phyloP scores from a whole-genome alignment of 2,888 invertebrate genomes.

The Deroplatys truncata region DNA sequence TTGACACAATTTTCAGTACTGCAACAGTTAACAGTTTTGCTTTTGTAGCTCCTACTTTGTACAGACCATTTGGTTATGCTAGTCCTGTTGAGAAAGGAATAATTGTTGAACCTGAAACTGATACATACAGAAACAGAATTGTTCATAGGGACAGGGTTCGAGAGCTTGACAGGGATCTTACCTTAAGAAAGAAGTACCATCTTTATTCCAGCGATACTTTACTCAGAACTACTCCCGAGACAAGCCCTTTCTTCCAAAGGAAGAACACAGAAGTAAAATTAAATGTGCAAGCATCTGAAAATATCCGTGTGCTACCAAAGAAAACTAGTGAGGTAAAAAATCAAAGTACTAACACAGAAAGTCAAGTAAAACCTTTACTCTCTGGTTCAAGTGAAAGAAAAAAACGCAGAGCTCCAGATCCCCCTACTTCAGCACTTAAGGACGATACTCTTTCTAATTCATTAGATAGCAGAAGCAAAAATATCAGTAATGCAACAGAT shows the following conservation, averaged over 20 bases:
- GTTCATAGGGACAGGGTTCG: constrained; percentile 56
- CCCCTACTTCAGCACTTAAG: constrained; percentile 30
- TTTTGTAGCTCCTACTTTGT: constrained; percentile 57
- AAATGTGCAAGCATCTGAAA: neutral
- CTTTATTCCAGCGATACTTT: constrained; percentile 45
- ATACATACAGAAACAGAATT: constrained; percentile 59
- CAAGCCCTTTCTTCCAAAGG: constrained; percentile 16
- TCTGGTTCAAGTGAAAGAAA: constrained; percentile 31
- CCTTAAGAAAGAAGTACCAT: constrained; percentile 62
- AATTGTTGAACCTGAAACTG: constrained; percentile 56
- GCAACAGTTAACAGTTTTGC: constrained; percentile 70
- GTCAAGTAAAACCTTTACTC: neutral
- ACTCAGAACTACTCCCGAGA: constrained; percentile 15
- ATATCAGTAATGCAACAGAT: constrained; percentile 9
- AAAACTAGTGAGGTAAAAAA: constrained; percentile 23
- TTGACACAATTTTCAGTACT: constrained; percentile 66
- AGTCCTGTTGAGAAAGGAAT: constrained; percentile 47
- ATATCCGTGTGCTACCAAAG: neutral
- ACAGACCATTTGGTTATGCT: constrained; percentile 44
- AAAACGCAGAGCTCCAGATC: constrained; percentile 35
- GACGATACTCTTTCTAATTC: constrained; percentile 35
- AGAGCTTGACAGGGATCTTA: constrained; percentile 57
- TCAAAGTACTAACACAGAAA: constrained; percentile 34
- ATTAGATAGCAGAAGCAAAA: constrained; percentile 24
- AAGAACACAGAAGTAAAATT: neutral